Base-by-base conservation (phyloP, 2,888 invertebrate genomes). In the Mythimna albipuncta region DNA sequence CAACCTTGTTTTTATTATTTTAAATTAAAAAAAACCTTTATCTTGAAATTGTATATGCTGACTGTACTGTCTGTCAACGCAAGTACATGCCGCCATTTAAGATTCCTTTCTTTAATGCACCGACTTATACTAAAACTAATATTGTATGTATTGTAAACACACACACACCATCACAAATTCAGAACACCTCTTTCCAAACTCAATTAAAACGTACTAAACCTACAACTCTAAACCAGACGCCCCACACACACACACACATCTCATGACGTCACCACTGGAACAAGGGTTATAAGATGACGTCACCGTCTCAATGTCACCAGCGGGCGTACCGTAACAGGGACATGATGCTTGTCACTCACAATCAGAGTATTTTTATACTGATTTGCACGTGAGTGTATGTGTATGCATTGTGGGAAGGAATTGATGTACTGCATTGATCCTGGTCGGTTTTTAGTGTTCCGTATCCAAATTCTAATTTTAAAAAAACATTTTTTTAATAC, bases 301-400 rank as follows among this genome's bases (percentile, higher is more conserved):
- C 80, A 80, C n/a, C 58, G 52, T 75, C 63, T 79, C 81, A 81
- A 79, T 81, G 81, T 81, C 81, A 44, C 61, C 41, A 59, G 70
- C 64, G 80, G 83, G 83, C 81, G 69, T 11, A 54, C 54, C 19
- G 62, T 55, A 72, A 62, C 70, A 81, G 75, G 83, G 54, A 71
- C 79, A 57, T 83, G 57, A 57, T 64, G 57, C 78, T 68, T 83
- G 81, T 81, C 81, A 81, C 47, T 81, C 83, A 79, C 54, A 81
- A 81, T 81, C 71, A 81, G 75, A 11, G 59, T 74, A 79, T 67
- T 83, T 82, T 71, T 79, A 71, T 11, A 61, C 65, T 69, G 74
- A 79, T 83, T 67, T 67, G 64, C 58, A 74, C 79, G 80, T 67
- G 83, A 80, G 78, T 26, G 26, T 58, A 19, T 63, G 41, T 68